Percentiles rank a stretch among this genome's conserved stretches.
Evolutionary conservation across 2,113 vertebrate species (phyloP).

Genomic region (Thryonomys swinderianus): DNA sequence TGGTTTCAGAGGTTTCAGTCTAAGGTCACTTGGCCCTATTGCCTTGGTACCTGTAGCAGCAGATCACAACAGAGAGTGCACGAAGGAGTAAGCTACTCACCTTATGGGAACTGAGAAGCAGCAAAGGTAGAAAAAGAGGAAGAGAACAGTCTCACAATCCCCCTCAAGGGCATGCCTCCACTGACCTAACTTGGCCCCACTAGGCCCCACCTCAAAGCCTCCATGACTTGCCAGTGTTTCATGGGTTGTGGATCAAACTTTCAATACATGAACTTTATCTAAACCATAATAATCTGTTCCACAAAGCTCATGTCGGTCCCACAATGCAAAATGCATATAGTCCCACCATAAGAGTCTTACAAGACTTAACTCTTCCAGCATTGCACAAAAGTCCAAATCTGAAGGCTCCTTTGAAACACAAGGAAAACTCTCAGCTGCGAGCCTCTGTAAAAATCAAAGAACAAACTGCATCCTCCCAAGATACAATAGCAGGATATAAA

Average conservation of each 20-base stretch:
- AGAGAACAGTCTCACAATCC: background rate
- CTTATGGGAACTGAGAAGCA: background rate
- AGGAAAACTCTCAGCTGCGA: background rate
- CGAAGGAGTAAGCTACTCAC: background rate
- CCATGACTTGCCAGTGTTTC: background rate
- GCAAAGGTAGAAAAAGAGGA: background rate
- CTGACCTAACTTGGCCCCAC: background rate
- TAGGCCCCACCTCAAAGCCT: background rate
- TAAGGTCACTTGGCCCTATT: background rate
- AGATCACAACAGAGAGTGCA: background rate
- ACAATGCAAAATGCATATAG: background rate
- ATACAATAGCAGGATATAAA: background rate
- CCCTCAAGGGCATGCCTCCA: background rate
- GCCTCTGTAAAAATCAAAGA: background rate
- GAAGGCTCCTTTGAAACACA: background rate
- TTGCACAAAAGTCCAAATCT: background rate
- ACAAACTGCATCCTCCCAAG: background rate
- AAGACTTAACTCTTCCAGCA: background rate
- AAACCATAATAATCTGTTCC: background rate
- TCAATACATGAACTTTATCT: background rate
- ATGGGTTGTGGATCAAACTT: background rate
- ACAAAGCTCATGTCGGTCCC: background rate
- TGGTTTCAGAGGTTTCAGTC: background rate
- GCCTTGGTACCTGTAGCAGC: background rate
- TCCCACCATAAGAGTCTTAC: background rate